Evolutionary conservation across 2,797 vertebrate genomes (phyloP).

Genomic region (Tamandua tetradactyla): DNA sequence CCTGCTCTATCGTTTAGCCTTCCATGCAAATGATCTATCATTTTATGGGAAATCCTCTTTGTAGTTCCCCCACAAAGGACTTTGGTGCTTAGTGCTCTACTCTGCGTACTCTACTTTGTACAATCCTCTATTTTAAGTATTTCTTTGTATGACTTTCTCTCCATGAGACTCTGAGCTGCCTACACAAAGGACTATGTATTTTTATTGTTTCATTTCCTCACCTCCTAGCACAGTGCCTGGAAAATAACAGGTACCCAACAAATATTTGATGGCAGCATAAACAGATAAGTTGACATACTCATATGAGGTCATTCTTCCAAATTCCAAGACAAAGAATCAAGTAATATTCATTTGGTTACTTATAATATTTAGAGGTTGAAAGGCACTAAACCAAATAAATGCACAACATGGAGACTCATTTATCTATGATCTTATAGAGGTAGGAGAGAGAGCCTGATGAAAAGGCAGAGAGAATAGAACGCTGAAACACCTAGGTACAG

Average conservation of each 20-base stretch:
- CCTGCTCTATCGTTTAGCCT: background rate
- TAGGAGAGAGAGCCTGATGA: background rate
- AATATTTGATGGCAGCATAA: background rate
- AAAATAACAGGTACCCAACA: background rate
- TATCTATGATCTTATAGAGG: background rate
- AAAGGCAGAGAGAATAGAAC: background rate
- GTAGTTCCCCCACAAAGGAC: background rate
- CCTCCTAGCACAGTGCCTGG: background rate
- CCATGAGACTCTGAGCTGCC: background rate
- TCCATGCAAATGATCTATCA: background rate
- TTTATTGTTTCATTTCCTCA: background rate
- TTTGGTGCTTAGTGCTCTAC: background rate
- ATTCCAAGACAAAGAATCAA: constrained; percentile 14
- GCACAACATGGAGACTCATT: background rate
- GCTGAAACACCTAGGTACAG: background rate
- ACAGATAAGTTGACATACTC: background rate
- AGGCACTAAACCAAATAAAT: background rate
- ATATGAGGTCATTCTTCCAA: background rate
- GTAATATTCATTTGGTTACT: background rate
- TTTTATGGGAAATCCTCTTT: background rate
- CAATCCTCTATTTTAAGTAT: background rate
- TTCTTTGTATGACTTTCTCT: background rate
- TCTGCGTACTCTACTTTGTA: background rate
- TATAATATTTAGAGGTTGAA: background rate
- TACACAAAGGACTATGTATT: background rate